Conservation (phyloP, 2,797 vertebrate species). For the Labroides dimidiatus region DNA sequence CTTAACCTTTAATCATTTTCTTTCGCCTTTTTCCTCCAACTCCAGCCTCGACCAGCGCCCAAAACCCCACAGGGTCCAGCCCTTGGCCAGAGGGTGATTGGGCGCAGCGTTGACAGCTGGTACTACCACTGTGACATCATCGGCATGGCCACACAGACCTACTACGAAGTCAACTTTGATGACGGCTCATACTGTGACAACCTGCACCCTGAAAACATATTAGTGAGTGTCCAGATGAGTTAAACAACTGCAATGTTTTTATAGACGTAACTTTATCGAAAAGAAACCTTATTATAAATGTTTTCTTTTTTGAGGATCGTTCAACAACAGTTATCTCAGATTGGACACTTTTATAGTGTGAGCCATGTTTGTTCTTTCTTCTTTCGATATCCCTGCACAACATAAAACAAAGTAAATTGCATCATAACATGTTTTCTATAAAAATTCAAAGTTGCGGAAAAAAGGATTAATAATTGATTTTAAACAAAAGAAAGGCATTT, state of each 20-base stretch:
- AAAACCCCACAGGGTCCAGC: conserved; percentile 78
- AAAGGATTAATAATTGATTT: too few species aligned
- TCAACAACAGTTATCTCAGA: too few species aligned
- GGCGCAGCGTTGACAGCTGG: conserved; percentile 90
- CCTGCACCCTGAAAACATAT: conserved; percentile 92
- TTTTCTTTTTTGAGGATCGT: too few species aligned
- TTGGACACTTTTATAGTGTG: too few species aligned
- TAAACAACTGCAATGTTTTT: neutral
- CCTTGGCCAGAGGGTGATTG: conserved; percentile 92
- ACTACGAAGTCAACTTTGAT: conserved; percentile 96
- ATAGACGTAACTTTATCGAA: neutral
- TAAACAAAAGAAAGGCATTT: too few species aligned
- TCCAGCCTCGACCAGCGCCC: conserved; percentile 52
- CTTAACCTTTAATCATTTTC: neutral
- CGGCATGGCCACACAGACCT: conserved; percentile 89
- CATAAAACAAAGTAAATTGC: too few species aligned
- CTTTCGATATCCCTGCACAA: too few species aligned
- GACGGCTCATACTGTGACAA: conserved; percentile 98
- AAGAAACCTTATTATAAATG: too few species aligned
- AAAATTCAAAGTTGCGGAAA: too few species aligned
- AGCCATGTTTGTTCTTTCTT: too few species aligned
- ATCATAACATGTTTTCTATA: too few species aligned
- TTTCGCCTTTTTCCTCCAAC: neutral
- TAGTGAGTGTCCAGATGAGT: conserved; percentile 81
- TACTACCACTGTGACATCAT: conserved; percentile 94